A percentile compares a stretch with the other conserved stretches of the same genome.
Conservation (phyloP, 1,140 invertebrate species). For the Choristoneura fumiferana region DNA sequence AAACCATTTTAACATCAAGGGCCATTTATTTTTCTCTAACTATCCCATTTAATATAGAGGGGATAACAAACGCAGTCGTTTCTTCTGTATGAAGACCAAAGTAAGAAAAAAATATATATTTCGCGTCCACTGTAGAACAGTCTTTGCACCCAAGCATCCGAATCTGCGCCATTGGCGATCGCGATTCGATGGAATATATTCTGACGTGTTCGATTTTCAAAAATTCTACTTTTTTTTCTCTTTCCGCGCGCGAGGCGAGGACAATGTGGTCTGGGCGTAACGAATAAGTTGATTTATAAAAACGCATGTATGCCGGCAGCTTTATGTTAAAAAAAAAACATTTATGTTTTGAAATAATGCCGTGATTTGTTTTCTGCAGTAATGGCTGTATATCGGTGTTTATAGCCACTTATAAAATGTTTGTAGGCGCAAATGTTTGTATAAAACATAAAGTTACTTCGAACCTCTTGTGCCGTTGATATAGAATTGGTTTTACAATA, state of each 20-base stretch:
- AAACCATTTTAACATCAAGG: too few species aligned
- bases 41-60: too few species aligned
- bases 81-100: too few species aligned
- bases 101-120: constrained; percentile 23
- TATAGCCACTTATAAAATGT: constrained; percentile 36
- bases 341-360: constrained; percentile 27
- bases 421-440: constrained; percentile 27
- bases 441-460: too few species aligned
- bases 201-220: constrained; percentile 48
- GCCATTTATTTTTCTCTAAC: too few species aligned
- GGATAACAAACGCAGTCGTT: too few species aligned
- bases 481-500: constrained; percentile 24
- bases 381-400: constrained; percentile 30
- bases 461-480: background rate
- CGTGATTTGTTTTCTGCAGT: constrained; percentile 44
- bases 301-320: constrained; percentile 40
- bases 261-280: constrained; percentile 55
- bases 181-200: constrained; percentile 48
- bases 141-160: constrained; percentile 25
- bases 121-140: constrained; percentile 20
- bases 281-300: constrained; percentile 63
- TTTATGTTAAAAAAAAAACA: constrained; percentile 27
- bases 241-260: constrained; percentile 37
- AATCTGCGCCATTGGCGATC: constrained; percentile 41
- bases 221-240: constrained; percentile 37